Base-by-base conservation (phyloP, 2,113 vertebrate species). In the Ciconia stormi region DNA sequence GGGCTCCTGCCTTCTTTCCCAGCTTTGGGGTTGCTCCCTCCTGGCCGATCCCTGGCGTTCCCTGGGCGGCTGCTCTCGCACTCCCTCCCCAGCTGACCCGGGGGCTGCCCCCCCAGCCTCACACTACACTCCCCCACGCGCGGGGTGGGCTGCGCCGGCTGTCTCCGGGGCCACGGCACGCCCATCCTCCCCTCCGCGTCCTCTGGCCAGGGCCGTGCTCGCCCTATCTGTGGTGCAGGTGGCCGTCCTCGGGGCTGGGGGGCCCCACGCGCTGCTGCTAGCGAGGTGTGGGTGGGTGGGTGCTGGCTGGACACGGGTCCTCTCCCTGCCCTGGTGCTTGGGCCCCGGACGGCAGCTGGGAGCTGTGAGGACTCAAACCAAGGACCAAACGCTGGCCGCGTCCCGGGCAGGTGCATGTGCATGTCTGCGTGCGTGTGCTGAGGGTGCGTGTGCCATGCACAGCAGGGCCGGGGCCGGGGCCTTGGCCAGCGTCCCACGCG, bases 141-240 rank as follows among this genome's bases (percentile, higher is more conserved):
- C 19, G 7, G 63, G 83, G 46, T 0, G 7, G 11, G 17, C 49
- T 10, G 26, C 25, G 38, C 47, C 5, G 3, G 46, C 55, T 29
- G 23, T 34, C 30, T 30, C 11, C 19, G 2, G 38, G 58, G 44
- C 40, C 10, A 2, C 2, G 7, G 65, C 21, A 2, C 27, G 55
- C 27, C 53, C 11, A 1, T 16, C n/a, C 27, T 9, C 18, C 16
- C 46, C 46, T 18, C 21, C 4, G 9, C 10, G 16, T 61, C 74
- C 8, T 23, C 13, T 26, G 46, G 36, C 58, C 10, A 5, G 46
- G 46, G 63, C 52, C 0, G 1, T 3, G 21, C 29, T 25, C 2
- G 2, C 23, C 66, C 1, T 3, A 4, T 26, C 29, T 1, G 21
- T 6, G 29, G 22, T 4, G 11, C 9, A 34, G 30, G 65, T 12